A percentile compares a stretch with the other conserved stretches of the same genome.
Conservation (phyloP, 1,140 invertebrate genomes). For the Potamilus streckersoni region DNA sequence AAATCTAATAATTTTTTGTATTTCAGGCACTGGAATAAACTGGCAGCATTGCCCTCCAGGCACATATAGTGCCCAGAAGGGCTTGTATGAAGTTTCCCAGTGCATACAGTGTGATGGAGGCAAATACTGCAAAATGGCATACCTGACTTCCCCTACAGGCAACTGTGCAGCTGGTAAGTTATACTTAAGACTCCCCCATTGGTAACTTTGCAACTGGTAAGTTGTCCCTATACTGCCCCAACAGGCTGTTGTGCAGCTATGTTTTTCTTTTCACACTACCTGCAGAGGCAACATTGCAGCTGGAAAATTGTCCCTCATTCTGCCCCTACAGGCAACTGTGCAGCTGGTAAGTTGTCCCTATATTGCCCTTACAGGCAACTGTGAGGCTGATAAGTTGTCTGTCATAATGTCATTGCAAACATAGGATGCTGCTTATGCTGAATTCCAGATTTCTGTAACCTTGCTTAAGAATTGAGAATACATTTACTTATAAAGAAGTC, state of each 20-base stretch:
- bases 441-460: too few relatives aligned
- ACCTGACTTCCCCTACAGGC: conserved; percentile 46
- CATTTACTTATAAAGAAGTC: too few relatives aligned
- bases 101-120: conserved; percentile 57
- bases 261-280: too few relatives aligned
- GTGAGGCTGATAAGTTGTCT: conserved; percentile 43
- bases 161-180: conserved; percentile 55
- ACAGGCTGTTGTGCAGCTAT: too few relatives aligned
- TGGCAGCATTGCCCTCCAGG: conserved; percentile 59
- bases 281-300: too few relatives aligned
- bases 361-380: conserved; percentile 49
- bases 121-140: conserved; percentile 52
- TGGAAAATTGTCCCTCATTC: conserved; percentile 4
- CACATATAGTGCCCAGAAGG: conserved; percentile 49
- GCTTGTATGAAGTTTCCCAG: conserved; percentile 45
- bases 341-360: conserved; percentile 38
- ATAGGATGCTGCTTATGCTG: too few relatives aligned
- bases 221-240: too few relatives aligned
- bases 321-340: conserved; percentile 47
- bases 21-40: conserved; percentile 56
- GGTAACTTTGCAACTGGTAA: too few relatives aligned
- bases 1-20: not conserved
- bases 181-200: not conserved
- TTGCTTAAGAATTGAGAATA: too few relatives aligned
- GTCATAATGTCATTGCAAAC: too few relatives aligned